Conservation (phyloP, 2,797 vertebrate species). For the Rallus crepitans region DNA sequence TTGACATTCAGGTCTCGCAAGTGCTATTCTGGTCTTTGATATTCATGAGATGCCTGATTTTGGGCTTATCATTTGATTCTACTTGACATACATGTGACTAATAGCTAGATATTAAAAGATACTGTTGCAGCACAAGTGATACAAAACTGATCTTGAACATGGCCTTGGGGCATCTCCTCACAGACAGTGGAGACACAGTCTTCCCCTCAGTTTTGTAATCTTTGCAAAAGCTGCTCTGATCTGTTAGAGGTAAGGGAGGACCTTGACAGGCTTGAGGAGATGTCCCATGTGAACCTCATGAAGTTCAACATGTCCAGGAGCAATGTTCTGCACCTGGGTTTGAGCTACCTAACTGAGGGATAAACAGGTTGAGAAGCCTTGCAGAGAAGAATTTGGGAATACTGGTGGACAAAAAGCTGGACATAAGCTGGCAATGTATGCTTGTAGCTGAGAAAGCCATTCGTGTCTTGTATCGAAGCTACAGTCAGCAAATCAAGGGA, state of each 20-base stretch:
- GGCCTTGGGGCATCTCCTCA: neutral
- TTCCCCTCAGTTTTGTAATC: neutral
- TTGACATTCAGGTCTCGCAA: neutral
- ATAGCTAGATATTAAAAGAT: neutral
- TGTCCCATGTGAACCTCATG: accelerated
- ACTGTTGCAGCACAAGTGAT: neutral
- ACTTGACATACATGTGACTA: neutral
- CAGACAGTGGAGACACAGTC: neutral
- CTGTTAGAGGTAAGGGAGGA: neutral
- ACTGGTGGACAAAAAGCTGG: neutral
- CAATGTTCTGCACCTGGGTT: neutral
- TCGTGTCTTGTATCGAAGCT: neutral
- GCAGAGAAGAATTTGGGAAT: neutral
- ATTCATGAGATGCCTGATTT: neutral
- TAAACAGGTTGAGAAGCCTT: neutral
- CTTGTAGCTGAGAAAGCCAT: neutral
- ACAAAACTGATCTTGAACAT: neutral
- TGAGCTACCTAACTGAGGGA: neutral
- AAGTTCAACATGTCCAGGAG: neutral
- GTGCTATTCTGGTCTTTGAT: neutral
- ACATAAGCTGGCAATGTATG: accelerated
- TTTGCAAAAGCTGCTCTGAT: neutral
- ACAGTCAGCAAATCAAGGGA: neutral
- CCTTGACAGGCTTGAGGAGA: neutral
- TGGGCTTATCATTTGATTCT: neutral